phyloP scores from a whole-genome alignment of 1,140 invertebrate species.

The Aphaenogaster ashmeadi region DNA sequence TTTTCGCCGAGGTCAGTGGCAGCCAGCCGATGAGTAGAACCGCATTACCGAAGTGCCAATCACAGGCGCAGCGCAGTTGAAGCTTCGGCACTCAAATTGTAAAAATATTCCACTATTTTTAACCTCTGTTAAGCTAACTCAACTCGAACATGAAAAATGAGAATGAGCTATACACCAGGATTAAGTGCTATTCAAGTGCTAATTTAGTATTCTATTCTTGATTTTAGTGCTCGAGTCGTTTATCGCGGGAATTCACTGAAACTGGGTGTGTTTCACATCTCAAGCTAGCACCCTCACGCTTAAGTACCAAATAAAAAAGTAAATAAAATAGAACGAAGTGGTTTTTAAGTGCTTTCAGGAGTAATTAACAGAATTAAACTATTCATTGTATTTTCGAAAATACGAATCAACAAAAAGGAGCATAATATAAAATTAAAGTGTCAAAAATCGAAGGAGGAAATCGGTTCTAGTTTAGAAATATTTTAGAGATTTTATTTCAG shows the following conservation, averaged over 20 bases:
- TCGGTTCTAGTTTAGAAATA: conserved; percentile 9
- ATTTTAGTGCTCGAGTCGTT: background rate
- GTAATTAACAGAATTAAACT: background rate
- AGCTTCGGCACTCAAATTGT: conserved; percentile 32
- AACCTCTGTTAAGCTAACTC: background rate
- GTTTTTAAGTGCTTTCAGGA: background rate
- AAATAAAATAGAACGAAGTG: background rate
- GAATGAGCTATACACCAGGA: background rate
- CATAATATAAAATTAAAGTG: background rate
- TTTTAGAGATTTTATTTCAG: background rate
- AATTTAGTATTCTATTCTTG: background rate
- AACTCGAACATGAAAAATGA: background rate
- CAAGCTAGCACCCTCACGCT: background rate
- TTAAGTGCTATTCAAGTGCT: background rate
- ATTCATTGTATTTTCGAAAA: background rate
- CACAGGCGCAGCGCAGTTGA: conserved; percentile 23
- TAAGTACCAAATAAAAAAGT: conserved; percentile 6
- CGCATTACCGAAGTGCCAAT: conserved; percentile 65
- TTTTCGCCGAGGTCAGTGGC: conserved; percentile 60
- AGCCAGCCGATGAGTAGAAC: conserved; percentile 36
- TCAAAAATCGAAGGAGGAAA: background rate
- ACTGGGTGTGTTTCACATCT: no score
- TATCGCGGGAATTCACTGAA: background rate
- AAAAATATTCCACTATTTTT: conserved; percentile 43
- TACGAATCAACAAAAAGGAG: background rate